Evolutionary conservation across 1,140 invertebrate genomes (phyloP).

Genomic region (Bicyclus anynana): DNA sequence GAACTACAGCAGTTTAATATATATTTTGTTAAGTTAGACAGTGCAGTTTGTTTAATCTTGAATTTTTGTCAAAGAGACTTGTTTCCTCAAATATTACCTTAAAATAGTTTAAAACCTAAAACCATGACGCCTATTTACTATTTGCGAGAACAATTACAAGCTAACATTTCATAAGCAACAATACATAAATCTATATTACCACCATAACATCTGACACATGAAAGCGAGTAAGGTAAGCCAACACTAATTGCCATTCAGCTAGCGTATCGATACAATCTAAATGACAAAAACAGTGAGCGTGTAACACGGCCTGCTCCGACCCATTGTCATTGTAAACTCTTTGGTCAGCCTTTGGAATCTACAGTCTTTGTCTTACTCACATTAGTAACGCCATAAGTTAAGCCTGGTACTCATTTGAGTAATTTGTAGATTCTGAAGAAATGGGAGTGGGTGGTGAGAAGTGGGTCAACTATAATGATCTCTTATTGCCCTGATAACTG

Average conservation of each 20-base stretch:
- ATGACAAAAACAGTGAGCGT: conserved; percentile 51
- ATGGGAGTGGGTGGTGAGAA: too few relatives aligned
- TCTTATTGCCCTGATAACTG: too few relatives aligned
- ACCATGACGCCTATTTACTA: neutral
- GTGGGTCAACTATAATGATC: too few relatives aligned
- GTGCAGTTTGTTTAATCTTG: too few relatives aligned
- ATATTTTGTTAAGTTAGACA: too few relatives aligned
- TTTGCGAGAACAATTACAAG: neutral
- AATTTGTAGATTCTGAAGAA: too few relatives aligned
- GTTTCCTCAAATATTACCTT: too few relatives aligned
- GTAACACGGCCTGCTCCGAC: conserved; percentile 44
- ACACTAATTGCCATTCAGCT: conserved; percentile 18
- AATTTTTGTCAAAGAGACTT: too few relatives aligned
- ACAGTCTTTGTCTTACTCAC: conserved; percentile 38
- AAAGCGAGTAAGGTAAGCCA: conserved; percentile 7
- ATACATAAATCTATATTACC: neutral
- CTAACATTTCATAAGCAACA: neutral
- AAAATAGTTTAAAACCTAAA: neutral
- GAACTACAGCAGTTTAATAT: too few relatives aligned
- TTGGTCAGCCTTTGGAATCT: conserved; percentile 48
- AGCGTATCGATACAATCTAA: conserved; percentile 47
- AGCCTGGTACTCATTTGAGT: neutral
- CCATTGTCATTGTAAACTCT: conserved; percentile 49
- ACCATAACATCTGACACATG: conserved; percentile 4
- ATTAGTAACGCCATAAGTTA: conserved; percentile 35